Base-by-base conservation (phyloP, 1,140 invertebrate species). In the Heliothis virescens region DNA sequence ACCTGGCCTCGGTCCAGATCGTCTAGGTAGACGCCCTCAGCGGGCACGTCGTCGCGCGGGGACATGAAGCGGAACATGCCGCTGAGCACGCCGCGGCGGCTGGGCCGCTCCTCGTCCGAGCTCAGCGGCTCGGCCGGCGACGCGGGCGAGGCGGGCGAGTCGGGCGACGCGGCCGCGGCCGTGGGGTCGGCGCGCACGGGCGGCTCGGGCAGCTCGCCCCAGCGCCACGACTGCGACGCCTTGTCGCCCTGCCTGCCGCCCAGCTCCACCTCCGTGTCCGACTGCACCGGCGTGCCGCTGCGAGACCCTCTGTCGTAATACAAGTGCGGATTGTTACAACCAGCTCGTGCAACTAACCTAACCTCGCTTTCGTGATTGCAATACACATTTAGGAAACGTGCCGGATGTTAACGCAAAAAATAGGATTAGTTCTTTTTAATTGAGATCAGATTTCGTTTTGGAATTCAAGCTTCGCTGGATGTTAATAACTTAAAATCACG, bases 61-160 rank as follows among this genome's bases (percentile, higher is more conserved):
- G 97, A 95, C 97, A 99, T 99, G 90, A 99, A 99, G 69, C 97
- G 97, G 91, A 99, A 98, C 97, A 99, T 97, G 82, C 97, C 97
- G 87, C 97, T 97, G 62, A 98, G 95, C 96, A 98, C 98, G 15
- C 93, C 92, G 10, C 90, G 87, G 0, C 91, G 82, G 21, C 82
- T 85, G 1, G 89, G 87, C 12, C 92, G 79, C 47, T 94, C 93
- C 75, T 94, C 93, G 75, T 94, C 93, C 0, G 93, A 94, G 80
- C 92, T 94, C 2, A 94, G 85, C 0, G 92, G 93, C 60, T 93
- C 93, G 0, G 90, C 82, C 10, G 92, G 92, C 0, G 92, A 92
- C 0, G 91, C 83, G 10, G 91, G 91, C 0, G 91, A 92, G 0
- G 86, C 85, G 11, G 90, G 90, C 0, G 90, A 89, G 0, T 85